Percentiles rank a stretch among this genome's conserved stretches.
Evolutionary conservation across 2,113 vertebrate genomes (phyloP).

Genomic region (Psilopogon haemacephalus): DNA sequence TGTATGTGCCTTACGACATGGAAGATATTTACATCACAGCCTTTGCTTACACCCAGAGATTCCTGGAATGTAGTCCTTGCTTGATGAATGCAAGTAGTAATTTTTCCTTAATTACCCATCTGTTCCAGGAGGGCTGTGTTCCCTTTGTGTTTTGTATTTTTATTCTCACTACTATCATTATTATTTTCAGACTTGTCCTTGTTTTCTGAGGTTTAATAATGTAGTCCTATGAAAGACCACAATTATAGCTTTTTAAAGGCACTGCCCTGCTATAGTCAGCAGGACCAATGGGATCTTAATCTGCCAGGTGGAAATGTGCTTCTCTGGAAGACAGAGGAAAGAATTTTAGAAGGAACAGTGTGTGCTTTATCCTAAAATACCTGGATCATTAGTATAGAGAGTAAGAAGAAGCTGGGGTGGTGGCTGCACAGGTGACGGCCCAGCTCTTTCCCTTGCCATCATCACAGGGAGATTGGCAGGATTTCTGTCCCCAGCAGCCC

Average conservation of each 20-base stretch:
- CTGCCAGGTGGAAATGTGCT: neutral
- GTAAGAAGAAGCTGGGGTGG: neutral
- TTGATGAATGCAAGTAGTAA: neutral
- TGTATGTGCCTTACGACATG: fast-evolving
- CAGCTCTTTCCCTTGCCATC: fast-evolving
- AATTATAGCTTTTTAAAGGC: neutral
- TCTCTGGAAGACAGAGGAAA: neutral
- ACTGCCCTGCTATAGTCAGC: neutral
- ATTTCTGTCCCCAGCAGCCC: neutral
- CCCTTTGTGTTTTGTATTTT: neutral
- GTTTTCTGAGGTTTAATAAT: neutral
- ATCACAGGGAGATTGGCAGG: neutral
- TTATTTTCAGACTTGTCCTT: neutral
- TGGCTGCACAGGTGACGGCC: neutral
- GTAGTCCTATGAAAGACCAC: neutral
- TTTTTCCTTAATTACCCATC: neutral
- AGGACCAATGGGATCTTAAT: neutral
- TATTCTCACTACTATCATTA: neutral
- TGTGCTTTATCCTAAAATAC: neutral
- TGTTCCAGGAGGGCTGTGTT: neutral
- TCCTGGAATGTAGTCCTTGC: fast-evolving
- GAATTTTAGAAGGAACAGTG: neutral
- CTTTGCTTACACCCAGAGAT: neutral
- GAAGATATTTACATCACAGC: neutral
- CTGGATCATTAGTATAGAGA: neutral